Conservation (phyloP, 2,113 vertebrate species). For the Pipra filicauda region DNA sequence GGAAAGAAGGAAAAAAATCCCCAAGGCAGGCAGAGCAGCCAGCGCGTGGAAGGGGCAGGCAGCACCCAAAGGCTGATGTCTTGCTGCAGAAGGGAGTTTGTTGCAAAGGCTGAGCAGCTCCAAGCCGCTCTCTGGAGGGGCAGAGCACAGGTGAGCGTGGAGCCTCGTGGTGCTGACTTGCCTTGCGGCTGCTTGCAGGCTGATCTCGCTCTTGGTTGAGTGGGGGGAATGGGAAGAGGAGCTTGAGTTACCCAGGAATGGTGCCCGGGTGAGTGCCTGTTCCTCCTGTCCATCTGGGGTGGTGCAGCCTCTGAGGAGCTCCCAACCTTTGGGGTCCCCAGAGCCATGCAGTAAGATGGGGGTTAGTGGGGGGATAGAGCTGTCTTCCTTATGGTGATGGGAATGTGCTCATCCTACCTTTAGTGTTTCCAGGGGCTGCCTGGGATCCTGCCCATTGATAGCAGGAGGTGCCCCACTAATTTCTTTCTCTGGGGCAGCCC, state of each 20-base stretch:
- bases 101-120: slow-evolving; percentile 23
- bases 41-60: slow-evolving; percentile 21
- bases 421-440: background rate
- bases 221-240: slow-evolving; percentile 16
- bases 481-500: background rate
- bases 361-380: background rate
- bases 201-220: slow-evolving; percentile 2
- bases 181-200: background rate
- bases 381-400: background rate
- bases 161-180: background rate
- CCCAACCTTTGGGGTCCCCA: background rate
- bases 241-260: background rate
- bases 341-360: background rate
- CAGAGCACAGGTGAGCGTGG: slow-evolving; percentile 56
- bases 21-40: slow-evolving; percentile 23
- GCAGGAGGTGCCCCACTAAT: background rate
- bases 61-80: slow-evolving; percentile 33
- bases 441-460: background rate
- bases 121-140: slow-evolving; percentile 6
- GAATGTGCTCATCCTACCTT: background rate
- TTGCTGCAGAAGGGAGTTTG: slow-evolving; percentile 14
- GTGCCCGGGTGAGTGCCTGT: background rate
- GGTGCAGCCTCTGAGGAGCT: background rate
- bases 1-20: background rate
- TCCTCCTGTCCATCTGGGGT: background rate